Conservation (phyloP, 2,888 invertebrate genomes). For the Phortica magna region DNA sequence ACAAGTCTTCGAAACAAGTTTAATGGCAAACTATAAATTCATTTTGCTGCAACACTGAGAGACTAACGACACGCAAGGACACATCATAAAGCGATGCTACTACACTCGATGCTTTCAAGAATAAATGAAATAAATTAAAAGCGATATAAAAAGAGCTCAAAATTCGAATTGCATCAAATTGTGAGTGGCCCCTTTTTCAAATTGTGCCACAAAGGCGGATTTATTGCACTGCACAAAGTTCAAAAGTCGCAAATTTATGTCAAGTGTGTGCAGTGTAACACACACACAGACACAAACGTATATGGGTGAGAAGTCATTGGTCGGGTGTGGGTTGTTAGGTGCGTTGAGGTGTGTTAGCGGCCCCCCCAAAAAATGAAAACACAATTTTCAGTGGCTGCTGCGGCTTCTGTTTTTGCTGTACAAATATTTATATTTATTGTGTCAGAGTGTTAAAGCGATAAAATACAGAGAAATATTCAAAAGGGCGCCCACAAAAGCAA, state of each 20-base stretch:
- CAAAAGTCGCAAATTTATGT: conserved; percentile 33
- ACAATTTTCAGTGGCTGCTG: conserved; percentile 17
- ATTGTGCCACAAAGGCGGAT: not conserved
- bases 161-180: not conserved
- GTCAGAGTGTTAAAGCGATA: conserved; percentile 72
- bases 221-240: conserved; percentile 29
- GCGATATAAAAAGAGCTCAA: conserved; percentile 7
- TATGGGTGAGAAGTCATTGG: not conserved
- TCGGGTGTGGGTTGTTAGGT: not conserved
- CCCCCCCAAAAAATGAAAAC: not conserved
- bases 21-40: conserved; percentile 65
- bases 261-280: conserved; percentile 18
- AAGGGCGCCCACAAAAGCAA: not conserved
- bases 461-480: conserved; percentile 57
- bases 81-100: not conserved
- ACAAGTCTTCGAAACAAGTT: conserved; percentile 65
- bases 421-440: conserved; percentile 72
- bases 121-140: conserved; percentile 20
- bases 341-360: not conserved
- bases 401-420: conserved; percentile 70
- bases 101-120: not conserved
- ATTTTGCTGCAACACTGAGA: conserved; percentile 18
- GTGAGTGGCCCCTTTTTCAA: not conserved
- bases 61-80: not conserved
- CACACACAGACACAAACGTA: not conserved